Percentiles rank a stretch among this genome's conserved stretches.
phyloP scores from a whole-genome alignment of 2,888 invertebrate species.

The Phortica magna region DNA sequence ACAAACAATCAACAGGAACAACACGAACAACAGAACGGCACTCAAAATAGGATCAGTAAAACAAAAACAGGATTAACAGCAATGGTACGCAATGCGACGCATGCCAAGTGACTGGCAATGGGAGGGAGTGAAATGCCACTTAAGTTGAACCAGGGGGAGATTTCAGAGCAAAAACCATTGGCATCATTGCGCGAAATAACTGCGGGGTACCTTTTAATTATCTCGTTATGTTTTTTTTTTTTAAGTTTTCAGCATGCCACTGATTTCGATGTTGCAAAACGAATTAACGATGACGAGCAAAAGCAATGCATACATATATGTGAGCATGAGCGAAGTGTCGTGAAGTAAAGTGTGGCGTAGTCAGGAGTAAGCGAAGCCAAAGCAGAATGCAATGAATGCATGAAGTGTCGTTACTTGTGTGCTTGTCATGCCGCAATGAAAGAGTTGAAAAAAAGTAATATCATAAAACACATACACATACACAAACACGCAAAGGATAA shows the following conservation, averaged over 20 bases:
- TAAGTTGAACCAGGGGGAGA: not conserved
- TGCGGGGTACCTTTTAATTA: conserved; percentile 74
- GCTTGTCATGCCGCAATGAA: not conserved
- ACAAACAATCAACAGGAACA: too few relatives aligned
- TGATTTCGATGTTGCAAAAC: conserved; percentile 56
- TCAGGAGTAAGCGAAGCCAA: not conserved
- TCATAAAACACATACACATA: too few relatives aligned
- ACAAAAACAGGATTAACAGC: too few relatives aligned
- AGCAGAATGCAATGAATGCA: conserved; percentile 5
- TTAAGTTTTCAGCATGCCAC: conserved; percentile 67
- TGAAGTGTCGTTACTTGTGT: not conserved
- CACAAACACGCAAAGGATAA: not conserved
- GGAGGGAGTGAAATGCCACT: conserved; percentile 18
- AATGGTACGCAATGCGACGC: too few relatives aligned
- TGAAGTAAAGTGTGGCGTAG: not conserved
- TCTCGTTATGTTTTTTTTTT: conserved; percentile 70
- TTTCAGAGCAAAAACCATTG: not conserved
- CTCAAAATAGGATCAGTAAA: too few relatives aligned
- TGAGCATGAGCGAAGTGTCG: too few relatives aligned
- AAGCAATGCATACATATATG: not conserved
- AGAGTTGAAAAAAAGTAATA: not conserved
- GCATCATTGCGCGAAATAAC: conserved; percentile 54
- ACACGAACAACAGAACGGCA: too few relatives aligned
- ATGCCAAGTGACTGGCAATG: too few relatives aligned
- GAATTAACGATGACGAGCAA: conserved; percentile 9